A percentile compares a stretch with the other conserved stretches of the same genome.
Conservation (phyloP, 2,797 vertebrate species). For the Sphaeramia orbicularis region DNA sequence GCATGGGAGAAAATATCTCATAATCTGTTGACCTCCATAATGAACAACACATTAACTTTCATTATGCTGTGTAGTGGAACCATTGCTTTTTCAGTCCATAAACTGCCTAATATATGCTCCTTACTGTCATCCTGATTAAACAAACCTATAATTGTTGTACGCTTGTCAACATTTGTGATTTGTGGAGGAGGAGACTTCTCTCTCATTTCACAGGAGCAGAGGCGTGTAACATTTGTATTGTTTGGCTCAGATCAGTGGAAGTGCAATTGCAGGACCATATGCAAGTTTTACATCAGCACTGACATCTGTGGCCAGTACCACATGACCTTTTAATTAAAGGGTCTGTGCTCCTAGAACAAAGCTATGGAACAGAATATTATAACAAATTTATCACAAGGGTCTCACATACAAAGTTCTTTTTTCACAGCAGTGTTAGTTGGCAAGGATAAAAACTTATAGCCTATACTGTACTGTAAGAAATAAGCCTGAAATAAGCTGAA, state of each 20-base stretch:
- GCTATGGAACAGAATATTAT: conserved; percentile 9
- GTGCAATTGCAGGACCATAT: conserved; percentile 55
- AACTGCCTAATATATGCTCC: conserved; percentile 26
- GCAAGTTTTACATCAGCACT: conserved; percentile 74
- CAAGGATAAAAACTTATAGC: not conserved
- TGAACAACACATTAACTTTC: conserved; percentile 42
- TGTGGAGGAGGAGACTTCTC: conserved; percentile 9
- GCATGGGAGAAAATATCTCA: not conserved
- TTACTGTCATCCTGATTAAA: conserved; percentile 34
- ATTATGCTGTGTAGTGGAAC: not conserved
- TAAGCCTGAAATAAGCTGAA: not conserved
- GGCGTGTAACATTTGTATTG: conserved; percentile 2
- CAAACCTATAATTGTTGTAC: conserved; percentile 32
- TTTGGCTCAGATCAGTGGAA: conserved; percentile 32
- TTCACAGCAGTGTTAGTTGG: not conserved
- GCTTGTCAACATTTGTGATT: conserved; percentile 32
- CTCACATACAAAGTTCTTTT: not conserved
- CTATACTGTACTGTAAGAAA: too few species aligned
- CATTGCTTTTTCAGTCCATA: conserved; percentile 36
- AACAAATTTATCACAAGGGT: conserved; percentile 22
- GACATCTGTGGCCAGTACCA: conserved; percentile 53
- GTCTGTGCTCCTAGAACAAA: conserved; percentile 43
- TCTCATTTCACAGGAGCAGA: conserved; percentile 17
- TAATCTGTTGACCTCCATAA: conserved; percentile 19
- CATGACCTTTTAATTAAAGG: conserved; percentile 61